Evolutionary conservation across 2,113 vertebrate genomes (phyloP).

Genomic region (Microtus montanus): DNA sequence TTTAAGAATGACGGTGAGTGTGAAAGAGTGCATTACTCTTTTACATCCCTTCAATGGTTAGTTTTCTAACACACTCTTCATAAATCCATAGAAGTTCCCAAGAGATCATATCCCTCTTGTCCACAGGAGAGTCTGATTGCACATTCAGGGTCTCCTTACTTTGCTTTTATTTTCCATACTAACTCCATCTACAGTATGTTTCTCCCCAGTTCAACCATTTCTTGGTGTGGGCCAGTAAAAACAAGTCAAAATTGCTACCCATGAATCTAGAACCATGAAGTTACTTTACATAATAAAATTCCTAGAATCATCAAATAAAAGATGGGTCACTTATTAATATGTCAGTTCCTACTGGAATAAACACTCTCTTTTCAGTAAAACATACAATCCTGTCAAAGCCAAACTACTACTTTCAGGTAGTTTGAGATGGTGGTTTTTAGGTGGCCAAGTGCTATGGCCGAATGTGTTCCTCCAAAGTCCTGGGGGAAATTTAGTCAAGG

Average conservation of each 20-base stretch:
- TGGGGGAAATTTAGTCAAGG: background rate
- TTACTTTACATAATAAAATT: background rate
- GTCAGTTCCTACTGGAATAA: background rate
- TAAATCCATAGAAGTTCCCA: background rate
- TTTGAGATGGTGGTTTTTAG: background rate
- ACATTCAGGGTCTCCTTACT: background rate
- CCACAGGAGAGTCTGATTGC: background rate
- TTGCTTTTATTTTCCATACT: background rate
- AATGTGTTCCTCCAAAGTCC: background rate
- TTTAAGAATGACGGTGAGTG: background rate
- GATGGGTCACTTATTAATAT: background rate
- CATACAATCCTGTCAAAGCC: background rate
- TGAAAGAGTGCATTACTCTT: accelerated
- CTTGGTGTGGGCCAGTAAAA: background rate
- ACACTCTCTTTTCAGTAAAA: background rate
- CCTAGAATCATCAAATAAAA: background rate
- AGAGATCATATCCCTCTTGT: background rate
- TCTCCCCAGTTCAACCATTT: background rate
- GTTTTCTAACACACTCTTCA: background rate
- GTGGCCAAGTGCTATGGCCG: no score
- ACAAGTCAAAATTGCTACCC: background rate
- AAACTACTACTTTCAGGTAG: background rate
- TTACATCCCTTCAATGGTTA: background rate
- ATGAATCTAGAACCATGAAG: background rate
- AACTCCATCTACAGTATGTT: background rate